A percentile compares a stretch with the other conserved stretches of the same genome.
phyloP scores from a whole-genome alignment of 1,140 invertebrate genomes.

The Hylaeus volcanicus region DNA sequence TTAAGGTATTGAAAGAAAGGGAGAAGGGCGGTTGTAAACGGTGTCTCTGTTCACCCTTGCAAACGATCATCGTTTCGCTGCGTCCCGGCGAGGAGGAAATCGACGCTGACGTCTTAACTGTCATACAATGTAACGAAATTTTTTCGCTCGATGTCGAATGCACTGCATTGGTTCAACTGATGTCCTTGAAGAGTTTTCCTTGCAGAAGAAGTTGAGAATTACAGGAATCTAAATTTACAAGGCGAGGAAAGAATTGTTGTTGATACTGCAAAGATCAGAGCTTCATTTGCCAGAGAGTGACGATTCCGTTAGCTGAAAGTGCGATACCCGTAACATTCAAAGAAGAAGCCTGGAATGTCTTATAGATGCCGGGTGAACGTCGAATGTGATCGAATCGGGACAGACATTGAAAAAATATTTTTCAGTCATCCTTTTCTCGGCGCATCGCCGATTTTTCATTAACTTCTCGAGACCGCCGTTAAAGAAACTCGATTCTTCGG shows the following conservation, averaged over 20 bases:
- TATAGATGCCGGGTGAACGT: background rate
- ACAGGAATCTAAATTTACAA: too few relatives aligned
- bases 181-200: too few relatives aligned
- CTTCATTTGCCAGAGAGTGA: too few relatives aligned
- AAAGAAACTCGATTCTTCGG: conserved; percentile 47
- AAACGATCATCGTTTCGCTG: conserved; percentile 27
- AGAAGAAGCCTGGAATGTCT: too few relatives aligned
- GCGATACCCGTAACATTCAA: too few relatives aligned
- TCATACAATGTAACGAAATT: background rate
- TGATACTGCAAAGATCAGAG: too few relatives aligned
- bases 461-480: conserved; percentile 36
- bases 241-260: too few relatives aligned
- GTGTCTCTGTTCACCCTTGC: conserved; percentile 19
- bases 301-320: too few relatives aligned
- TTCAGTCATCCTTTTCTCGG: conserved; percentile 2
- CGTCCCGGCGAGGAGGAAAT: background rate
- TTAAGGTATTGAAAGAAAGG: conserved; percentile 72
- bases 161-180: too few relatives aligned
- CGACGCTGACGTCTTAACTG: conserved; percentile 16
- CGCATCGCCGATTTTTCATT: conserved; percentile 53
- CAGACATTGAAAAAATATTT: background rate
- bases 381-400: background rate
- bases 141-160: background rate
- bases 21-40: conserved; percentile 38
- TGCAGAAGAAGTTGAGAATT: too few relatives aligned